Conservation (phyloP, 2,797 vertebrate species). For the Poeciliopsis gracilis region DNA sequence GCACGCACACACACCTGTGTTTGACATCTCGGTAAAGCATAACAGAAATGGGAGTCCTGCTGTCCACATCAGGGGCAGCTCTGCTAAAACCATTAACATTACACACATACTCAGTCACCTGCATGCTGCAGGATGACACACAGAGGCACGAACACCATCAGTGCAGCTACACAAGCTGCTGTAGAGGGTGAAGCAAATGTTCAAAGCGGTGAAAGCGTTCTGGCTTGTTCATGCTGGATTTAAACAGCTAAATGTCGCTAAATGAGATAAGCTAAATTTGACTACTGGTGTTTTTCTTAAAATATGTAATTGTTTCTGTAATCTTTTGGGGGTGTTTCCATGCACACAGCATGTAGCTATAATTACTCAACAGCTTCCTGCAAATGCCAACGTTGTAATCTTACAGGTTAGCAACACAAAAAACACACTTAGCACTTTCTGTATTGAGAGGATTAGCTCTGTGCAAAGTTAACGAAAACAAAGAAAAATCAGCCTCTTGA, state of each 20-base stretch:
- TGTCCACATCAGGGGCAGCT: conserved; percentile 62
- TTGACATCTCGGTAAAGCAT: conserved; percentile 77
- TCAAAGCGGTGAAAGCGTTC: background rate
- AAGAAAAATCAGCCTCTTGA: conserved; percentile 25
- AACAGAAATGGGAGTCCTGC: conserved; percentile 67
- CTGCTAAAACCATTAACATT: conserved; percentile 81
- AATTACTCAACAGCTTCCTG: conserved; percentile 13
- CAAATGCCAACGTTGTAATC: conserved; percentile 27
- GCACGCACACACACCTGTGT: conserved; percentile 70
- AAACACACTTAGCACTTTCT: background rate
- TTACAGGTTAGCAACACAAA: conserved; percentile 22
- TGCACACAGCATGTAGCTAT: conserved; percentile 1
- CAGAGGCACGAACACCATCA: conserved; percentile 22
- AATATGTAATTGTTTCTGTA: background rate
- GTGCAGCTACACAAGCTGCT: conserved; percentile 4
- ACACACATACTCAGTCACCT: conserved; percentile 66
- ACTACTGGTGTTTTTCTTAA: conserved; percentile 11
- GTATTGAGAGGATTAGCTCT: conserved; percentile 20
- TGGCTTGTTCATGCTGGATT: conserved; percentile 26
- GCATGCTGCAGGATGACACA: conserved; percentile 53
- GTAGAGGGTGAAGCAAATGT: conserved; percentile 16
- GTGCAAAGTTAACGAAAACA: conserved; percentile 24
- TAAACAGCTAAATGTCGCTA: conserved; percentile 40
- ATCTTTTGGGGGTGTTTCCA: background rate
- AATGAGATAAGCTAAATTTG: conserved; percentile 33